A percentile compares a stretch with the other conserved stretches of the same genome.
Evolutionary conservation across 2,888 invertebrate genomes (phyloP).

Genomic region (Agrenia bidenticulata): DNA sequence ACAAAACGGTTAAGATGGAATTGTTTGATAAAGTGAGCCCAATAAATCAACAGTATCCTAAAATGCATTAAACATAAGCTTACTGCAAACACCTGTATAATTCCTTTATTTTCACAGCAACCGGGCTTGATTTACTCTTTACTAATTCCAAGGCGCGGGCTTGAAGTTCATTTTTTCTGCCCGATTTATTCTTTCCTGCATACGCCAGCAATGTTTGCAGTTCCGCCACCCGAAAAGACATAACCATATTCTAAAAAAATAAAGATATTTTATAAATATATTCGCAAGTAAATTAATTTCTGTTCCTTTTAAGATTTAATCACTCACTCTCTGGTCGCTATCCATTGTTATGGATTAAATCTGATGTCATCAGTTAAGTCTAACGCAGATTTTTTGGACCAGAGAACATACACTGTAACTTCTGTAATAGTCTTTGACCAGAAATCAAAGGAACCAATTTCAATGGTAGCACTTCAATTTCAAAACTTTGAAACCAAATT

Average conservation of each 20-base stretch:
- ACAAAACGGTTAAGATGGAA: too few relatives aligned
- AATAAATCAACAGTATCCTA: too few relatives aligned
- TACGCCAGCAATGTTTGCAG: slow-evolving; percentile 78
- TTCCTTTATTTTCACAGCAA: slow-evolving; percentile 67
- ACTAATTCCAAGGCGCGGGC: slow-evolving; percentile 71
- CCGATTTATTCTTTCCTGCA: slow-evolving; percentile 75
- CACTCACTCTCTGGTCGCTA: slow-evolving; percentile 6
- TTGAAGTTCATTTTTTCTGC: slow-evolving; percentile 77
- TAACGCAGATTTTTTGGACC: too few relatives aligned
- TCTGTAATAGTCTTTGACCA: too few relatives aligned
- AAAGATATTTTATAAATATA: too few relatives aligned
- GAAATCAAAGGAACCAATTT: too few relatives aligned
- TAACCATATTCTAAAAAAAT: slow-evolving; percentile 59
- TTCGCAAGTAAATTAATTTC: background rate
- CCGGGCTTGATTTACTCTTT: slow-evolving; percentile 65
- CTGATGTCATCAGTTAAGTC: too few relatives aligned
- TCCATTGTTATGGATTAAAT: slow-evolving; percentile 16
- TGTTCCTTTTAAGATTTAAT: too few relatives aligned
- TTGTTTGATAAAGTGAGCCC: too few relatives aligned
- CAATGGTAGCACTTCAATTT: too few relatives aligned
- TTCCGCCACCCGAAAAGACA: slow-evolving; percentile 79
- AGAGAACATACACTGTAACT: too few relatives aligned
- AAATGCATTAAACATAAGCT: slow-evolving; percentile 54
- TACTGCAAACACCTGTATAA: slow-evolving; percentile 67
- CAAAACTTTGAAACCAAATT: too few relatives aligned